Conservation (phyloP, 1,140 invertebrate species). For the Wasmannia auropunctata region DNA sequence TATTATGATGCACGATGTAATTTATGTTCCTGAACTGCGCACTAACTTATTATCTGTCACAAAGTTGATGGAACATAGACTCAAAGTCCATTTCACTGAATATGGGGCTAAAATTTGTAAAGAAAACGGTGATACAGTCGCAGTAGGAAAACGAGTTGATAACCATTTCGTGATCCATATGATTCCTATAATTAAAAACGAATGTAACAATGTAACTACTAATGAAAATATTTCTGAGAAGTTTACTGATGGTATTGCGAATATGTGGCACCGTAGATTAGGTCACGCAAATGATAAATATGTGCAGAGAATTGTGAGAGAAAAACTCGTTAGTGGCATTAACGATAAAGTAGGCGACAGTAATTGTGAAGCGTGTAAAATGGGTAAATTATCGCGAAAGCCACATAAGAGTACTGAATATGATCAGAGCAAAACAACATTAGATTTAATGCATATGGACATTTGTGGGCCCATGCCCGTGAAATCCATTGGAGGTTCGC, state of each 20-base stretch:
- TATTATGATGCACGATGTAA: not conserved
- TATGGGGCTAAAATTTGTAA: not conserved
- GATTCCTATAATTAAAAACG: not conserved
- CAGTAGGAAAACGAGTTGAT: not conserved
- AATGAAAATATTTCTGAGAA: not conserved
- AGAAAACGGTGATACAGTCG: not conserved
- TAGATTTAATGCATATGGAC: not conserved
- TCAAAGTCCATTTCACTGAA: not conserved
- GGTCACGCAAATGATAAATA: conserved; percentile 8
- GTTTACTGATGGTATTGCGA: not conserved
- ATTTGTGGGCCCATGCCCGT: not conserved
- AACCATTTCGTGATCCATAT: not conserved
- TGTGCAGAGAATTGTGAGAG: not conserved
- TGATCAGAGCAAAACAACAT: not conserved
- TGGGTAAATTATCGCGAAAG: not conserved
- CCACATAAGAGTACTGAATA: not conserved
- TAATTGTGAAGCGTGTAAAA: not conserved
- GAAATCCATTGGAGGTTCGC: not conserved
- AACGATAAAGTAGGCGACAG: not conserved
- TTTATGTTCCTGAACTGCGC: not conserved
- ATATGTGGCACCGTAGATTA: not conserved
- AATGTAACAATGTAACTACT: not conserved
- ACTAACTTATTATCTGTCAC: not conserved
- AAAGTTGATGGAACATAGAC: not conserved
- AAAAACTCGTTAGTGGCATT: not conserved